Percentiles rank a stretch among this genome's conserved stretches.
phyloP scores from a whole-genome alignment of 1,140 invertebrate species.

The Brachionus rotundiformis region DNA sequence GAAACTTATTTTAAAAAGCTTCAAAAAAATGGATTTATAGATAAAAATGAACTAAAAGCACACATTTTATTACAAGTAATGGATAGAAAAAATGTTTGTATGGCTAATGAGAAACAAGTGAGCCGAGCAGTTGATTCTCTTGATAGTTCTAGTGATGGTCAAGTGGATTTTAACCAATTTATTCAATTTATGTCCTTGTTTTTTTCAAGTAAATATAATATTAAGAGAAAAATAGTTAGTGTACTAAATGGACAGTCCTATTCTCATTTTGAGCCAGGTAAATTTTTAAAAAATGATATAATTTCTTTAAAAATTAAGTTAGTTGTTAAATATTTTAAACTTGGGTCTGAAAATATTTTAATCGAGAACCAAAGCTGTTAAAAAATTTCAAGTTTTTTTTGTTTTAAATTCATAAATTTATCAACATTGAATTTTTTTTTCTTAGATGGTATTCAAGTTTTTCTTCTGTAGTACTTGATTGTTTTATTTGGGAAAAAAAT shows the following conservation, averaged over 20 bases:
- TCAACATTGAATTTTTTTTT: too few relatives aligned
- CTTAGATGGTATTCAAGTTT: too few relatives aligned
- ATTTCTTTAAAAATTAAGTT: too few relatives aligned
- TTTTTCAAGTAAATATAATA: constrained; percentile 42
- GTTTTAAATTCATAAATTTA: too few relatives aligned
- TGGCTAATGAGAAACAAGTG: neutral
- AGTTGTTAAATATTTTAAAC: too few relatives aligned
- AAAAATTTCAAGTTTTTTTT: too few relatives aligned
- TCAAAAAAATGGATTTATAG: neutral
- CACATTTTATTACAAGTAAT: neutral
- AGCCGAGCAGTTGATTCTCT: neutral
- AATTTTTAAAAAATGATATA: neutral
- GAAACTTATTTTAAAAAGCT: constrained; percentile 27
- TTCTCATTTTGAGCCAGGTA: constrained; percentile 31
- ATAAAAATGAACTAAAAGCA: neutral
- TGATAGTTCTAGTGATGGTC: neutral
- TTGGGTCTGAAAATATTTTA: too few relatives aligned
- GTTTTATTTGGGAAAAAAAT: too few relatives aligned
- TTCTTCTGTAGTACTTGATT: too few relatives aligned
- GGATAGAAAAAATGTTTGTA: constrained; percentile 5
- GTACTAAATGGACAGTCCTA: constrained; percentile 5
- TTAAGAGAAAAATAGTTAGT: constrained; percentile 7
- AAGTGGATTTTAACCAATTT: constrained; percentile 33
- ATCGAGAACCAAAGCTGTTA: too few relatives aligned
- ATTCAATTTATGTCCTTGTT: constrained; percentile 44